Evolutionary conservation across 2,888 invertebrate genomes (phyloP).

Genomic region (Melitaea athalia): DNA sequence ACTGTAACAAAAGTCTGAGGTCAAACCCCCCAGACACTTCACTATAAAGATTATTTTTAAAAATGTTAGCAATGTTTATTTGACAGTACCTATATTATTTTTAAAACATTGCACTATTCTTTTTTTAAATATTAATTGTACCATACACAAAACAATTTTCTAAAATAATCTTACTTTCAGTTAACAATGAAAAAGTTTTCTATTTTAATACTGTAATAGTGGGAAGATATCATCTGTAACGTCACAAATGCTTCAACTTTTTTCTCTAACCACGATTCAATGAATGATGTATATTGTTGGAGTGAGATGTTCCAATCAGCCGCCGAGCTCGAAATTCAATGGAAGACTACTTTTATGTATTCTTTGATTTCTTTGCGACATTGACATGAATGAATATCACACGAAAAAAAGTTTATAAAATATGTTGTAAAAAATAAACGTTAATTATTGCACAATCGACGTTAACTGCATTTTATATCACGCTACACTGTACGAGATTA

Average conservation of each 20-base stretch:
- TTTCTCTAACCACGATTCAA: conserved; percentile 12
- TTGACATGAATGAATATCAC: conserved; percentile 29
- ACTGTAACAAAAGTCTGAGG: too few relatives aligned
- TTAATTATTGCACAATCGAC: conserved; percentile 13
- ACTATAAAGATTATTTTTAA: too few relatives aligned
- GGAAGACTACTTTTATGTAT: conserved; percentile 36
- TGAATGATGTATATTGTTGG: conserved; percentile 28
- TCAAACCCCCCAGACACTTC: too few relatives aligned
- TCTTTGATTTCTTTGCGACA: conserved; percentile 26
- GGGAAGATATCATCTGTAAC: conserved; percentile 14
- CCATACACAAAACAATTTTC: too few relatives aligned
- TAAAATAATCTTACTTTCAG: too few relatives aligned
- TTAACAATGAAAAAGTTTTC: neutral
- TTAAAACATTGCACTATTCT: too few relatives aligned
- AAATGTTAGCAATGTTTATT: too few relatives aligned
- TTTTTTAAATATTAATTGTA: too few relatives aligned
- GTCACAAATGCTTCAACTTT: conserved; percentile 12
- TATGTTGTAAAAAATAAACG: conserved; percentile 16
- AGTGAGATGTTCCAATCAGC: conserved; percentile 36
- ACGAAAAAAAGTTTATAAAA: conserved; percentile 23
- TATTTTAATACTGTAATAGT: neutral
- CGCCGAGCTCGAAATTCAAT: conserved; percentile 31
- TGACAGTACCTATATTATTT: too few relatives aligned
- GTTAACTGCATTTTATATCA: conserved; percentile 9
- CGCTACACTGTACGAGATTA: neutral